Conservation (phyloP, 2,888 invertebrate species). For the Lasioglossum figueresi region DNA sequence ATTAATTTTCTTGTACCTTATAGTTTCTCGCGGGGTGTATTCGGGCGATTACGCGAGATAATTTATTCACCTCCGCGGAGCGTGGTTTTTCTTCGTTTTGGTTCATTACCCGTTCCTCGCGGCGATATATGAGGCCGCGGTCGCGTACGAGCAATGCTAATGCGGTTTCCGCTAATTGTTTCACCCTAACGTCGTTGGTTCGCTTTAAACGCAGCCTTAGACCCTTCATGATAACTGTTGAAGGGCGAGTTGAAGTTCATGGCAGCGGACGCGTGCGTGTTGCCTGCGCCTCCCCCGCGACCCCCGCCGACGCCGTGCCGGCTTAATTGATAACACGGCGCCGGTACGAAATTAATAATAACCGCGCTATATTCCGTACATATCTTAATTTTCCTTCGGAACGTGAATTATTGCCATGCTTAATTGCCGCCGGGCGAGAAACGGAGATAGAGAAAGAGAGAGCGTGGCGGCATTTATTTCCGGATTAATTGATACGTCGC, state of each 20-base stretch:
- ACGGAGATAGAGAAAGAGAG: not conserved
- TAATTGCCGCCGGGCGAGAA: constrained; percentile 15
- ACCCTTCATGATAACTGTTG: constrained; percentile 57
- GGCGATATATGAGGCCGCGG: not conserved
- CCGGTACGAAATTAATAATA: constrained; percentile 35
- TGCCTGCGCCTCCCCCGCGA: not conserved
- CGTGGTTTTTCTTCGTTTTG: not conserved
- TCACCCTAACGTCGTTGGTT: constrained; percentile 51
- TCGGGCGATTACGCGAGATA: not conserved
- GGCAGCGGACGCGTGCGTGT: constrained; percentile 45
- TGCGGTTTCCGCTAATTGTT: constrained; percentile 62
- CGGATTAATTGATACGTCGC: constrained; percentile 54
- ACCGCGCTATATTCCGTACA: not conserved
- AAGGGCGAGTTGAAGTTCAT: constrained; percentile 48
- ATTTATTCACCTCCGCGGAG: not conserved
- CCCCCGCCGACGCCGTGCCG: not conserved
- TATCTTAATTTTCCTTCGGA: constrained; percentile 24
- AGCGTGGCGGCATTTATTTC: constrained; percentile 40
- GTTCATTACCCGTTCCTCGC: not conserved
- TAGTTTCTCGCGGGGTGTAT: too few relatives aligned
- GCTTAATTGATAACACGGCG: constrained; percentile 54
- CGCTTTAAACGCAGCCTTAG: constrained; percentile 57
- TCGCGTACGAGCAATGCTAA: constrained; percentile 48
- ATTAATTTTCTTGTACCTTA: not conserved
- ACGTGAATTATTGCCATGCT: constrained; percentile 8